Conservation (phyloP, 2,113 vertebrate species). For the Monarcha castaneiventris region DNA sequence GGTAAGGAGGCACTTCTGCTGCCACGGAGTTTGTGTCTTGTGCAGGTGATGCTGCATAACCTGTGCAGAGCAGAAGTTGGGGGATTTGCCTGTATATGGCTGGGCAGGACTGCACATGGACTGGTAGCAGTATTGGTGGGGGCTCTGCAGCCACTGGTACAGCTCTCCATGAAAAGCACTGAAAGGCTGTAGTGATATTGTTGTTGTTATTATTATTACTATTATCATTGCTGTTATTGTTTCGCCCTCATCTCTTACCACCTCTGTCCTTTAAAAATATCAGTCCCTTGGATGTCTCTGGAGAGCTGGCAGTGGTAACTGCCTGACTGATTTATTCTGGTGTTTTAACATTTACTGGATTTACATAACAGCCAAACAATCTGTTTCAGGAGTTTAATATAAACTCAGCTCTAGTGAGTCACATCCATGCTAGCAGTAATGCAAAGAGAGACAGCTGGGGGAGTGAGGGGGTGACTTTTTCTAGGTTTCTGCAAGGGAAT, state of each 20-base stretch:
- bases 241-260: neutral
- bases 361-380: constrained; percentile 65
- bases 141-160: neutral
- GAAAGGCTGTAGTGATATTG: neutral
- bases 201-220: neutral
- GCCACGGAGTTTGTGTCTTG: neutral
- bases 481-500: constrained; percentile 32
- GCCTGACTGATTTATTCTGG: constrained; percentile 51
- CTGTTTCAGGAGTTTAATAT: constrained; percentile 64
- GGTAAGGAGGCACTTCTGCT: neutral
- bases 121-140: neutral
- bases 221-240: neutral
- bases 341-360: constrained; percentile 61
- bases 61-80: neutral
- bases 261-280: neutral
- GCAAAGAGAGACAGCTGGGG: constrained; percentile 22
- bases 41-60: neutral
- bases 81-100: neutral
- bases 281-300: neutral
- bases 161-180: neutral
- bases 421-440: constrained; percentile 36
- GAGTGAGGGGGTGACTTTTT: constrained; percentile 44
- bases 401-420: constrained; percentile 54
- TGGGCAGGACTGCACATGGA: neutral
- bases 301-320: constrained; percentile 11